Base-by-base conservation (phyloP, 2,113 vertebrate species). In the Elaphurus davidianus region DNA sequence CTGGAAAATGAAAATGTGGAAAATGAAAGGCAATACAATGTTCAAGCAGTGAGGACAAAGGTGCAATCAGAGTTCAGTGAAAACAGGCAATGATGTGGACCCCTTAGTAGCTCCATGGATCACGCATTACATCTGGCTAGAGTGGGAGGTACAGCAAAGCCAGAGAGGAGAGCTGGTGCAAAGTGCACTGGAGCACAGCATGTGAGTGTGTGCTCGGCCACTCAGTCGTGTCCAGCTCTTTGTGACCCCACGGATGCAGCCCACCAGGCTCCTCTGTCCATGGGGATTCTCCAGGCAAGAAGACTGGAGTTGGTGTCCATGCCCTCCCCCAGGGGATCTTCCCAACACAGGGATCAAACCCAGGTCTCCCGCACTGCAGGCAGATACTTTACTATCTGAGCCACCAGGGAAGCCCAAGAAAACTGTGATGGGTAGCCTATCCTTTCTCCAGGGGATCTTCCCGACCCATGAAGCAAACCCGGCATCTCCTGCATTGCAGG, bases 241-340 rank as follows among this genome's bases (percentile, higher is more conserved):
- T 21, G 67, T 2, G 0, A 74, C 67, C 3, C n/a, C n/a, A 0
- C 36, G 2, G 64, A 21, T 12, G n/a, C 36, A 23, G n/a, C 67
- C n/a, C n/a, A 13, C 67, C n/a, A 74, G 67, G 19, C 67, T 40
- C 67, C 67, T 74, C 19, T 74, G n/a, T 74, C n/a, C n/a, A 6
- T 40, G 67, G 67, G 67, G 67, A 23, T 23, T 71, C 67, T 40
- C 67, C n/a, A 40, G 10, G 19, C 67, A 40, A 23, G 67, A 40
- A 3, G 1, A 40, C 19, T 74, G n/a, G 36, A 40, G 10, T 13
- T 12, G 67, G n/a, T 74, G 23, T 12, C n/a, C n/a, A 40, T 74
- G n/a, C 19, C 10, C 5, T 23, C 67, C n/a, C 6, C n/a, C 67
- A 71, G 67, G 67, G n/a, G n/a, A 71, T 71, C 67, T 71, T 40